Percentiles rank a stretch among this genome's conserved stretches.
Evolutionary conservation across 2,797 vertebrate genomes (phyloP).

Genomic region (Typhlichthys subterraneus): DNA sequence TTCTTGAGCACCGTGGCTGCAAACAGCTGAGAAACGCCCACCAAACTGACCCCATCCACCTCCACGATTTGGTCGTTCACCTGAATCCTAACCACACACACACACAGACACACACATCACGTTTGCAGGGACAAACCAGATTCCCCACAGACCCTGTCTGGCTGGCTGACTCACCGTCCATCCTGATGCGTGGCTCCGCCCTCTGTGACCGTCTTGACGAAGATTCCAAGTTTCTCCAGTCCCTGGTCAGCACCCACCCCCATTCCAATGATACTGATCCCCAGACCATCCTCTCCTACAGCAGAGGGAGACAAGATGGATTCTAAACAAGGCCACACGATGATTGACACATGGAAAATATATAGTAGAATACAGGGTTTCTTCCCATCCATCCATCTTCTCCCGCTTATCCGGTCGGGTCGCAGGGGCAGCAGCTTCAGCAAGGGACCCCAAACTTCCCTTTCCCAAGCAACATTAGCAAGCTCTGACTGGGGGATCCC

Average conservation of each 20-base stretch:
- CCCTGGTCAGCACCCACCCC: constrained; percentile 92
- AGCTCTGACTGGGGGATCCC: no score
- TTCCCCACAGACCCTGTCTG: not conserved
- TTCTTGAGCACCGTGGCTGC: constrained; percentile 91
- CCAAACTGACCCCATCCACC: constrained; percentile 87
- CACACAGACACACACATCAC: constrained; percentile 3
- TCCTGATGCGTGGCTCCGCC: constrained; percentile 86
- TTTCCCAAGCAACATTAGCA: no score
- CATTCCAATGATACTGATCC: constrained; percentile 95
- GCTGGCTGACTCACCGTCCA: constrained; percentile 74
- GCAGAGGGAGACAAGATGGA: not conserved
- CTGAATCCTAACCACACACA: constrained; percentile 75
- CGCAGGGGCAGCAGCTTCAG: no score
- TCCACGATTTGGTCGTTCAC: constrained; percentile 95
- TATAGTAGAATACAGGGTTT: no score
- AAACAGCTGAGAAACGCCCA: constrained; percentile 91
- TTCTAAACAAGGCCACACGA: no score
- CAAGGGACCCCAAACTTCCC: no score
- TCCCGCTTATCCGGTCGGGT: no score
- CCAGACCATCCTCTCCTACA: constrained; percentile 86
- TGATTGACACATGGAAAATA: no score
- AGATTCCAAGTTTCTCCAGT: constrained; percentile 91
- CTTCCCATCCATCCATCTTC: no score
- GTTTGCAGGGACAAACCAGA: not conserved
- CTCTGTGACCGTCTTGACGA: constrained; percentile 90